Evolutionary conservation across 2,797 vertebrate species (phyloP).

Genomic region (Poliocrania exsul): DNA sequence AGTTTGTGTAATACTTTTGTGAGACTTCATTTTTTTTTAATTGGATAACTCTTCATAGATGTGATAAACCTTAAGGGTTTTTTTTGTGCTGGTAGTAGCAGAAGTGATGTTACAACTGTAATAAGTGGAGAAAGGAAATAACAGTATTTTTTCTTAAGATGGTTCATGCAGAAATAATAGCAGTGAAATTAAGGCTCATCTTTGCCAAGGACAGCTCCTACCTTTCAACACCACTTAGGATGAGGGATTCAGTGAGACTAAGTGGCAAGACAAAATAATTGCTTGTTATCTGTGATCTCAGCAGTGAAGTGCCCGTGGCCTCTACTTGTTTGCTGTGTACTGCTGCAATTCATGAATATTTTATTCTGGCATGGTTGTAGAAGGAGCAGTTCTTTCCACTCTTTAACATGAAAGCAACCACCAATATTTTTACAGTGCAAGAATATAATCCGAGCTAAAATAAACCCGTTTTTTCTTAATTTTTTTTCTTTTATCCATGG

Average conservation of each 20-base stretch:
- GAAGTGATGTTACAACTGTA: not conserved
- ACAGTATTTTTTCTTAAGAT: not conserved
- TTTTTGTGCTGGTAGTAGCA: not conserved
- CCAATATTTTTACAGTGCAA: not conserved
- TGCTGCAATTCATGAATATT: conserved; percentile 65
- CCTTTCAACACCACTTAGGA: not conserved
- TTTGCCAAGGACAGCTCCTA: not conserved
- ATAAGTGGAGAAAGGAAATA: not conserved
- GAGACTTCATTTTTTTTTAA: not conserved
- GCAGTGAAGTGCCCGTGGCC: conserved; percentile 12
- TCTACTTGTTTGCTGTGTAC: conserved; percentile 9
- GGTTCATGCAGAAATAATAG: not conserved
- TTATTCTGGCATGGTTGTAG: not conserved
- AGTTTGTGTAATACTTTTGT: not conserved
- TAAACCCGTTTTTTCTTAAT: not conserved
- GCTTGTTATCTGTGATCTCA: conserved; percentile 28
- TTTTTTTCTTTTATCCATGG: rapidly evolving
- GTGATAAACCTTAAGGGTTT: not conserved
- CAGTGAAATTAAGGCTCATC: not conserved
- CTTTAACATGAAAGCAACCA: not conserved
- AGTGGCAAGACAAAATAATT: conserved; percentile 26
- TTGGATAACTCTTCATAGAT: not conserved
- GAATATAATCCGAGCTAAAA: not conserved
- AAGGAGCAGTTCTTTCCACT: not conserved
- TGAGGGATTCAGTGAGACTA: conserved; percentile 2